Evolutionary conservation across 1,140 invertebrate genomes (phyloP), one percentile per base, ranked within the genome.

Genomic region (Bombus huntii): DNA sequence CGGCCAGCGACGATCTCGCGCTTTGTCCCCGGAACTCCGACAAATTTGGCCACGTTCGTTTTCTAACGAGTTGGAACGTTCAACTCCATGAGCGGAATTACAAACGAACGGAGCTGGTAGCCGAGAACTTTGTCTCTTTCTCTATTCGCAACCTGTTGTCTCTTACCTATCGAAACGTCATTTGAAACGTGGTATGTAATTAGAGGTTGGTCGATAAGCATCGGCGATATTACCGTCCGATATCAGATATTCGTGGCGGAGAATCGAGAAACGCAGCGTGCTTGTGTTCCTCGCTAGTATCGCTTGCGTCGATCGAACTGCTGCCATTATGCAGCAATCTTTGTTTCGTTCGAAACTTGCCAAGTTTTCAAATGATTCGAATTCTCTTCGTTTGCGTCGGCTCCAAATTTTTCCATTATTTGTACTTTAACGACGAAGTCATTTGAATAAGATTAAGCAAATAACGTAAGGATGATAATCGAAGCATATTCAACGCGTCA

Each of bases 61-160:
- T 83, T 34, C 74, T 88, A 89, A 89, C 79, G 75, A 88, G 57
- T 44, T 70, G 68, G 3, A 47, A 68, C 34, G 70, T 10, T 37
- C 18, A 0, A 39, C 3, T 15, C 12, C 59, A 25, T 22, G 44
- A 22, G 37, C 31, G 25, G 76, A 62, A 62, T 73, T 66, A 57
- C 77, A 62, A 72, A 10, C 77, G 39, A 25, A 62, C 59, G 59
- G 9, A 62, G 18, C 34, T 28, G 28, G 37, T 31, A 0, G 15
- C 13, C 3, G 59, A 47, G 8, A 15, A 44, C 65, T 25, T 31
- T 37, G 13, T 65, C 68, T n/a, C 53, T 39, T 59, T 47, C 12
- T 25, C 22, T 28, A 28, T 4, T 31, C n/a, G 15, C 59, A 81
- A 85, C 78, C 78, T 85, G 84, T 85, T 85, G 79, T 81, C 34